These are phyloP conservation scores for Chloroceryle amazona DNA, from an alignment of 2,797 vertebrate species.

Conservation along the genomic window DNA sequence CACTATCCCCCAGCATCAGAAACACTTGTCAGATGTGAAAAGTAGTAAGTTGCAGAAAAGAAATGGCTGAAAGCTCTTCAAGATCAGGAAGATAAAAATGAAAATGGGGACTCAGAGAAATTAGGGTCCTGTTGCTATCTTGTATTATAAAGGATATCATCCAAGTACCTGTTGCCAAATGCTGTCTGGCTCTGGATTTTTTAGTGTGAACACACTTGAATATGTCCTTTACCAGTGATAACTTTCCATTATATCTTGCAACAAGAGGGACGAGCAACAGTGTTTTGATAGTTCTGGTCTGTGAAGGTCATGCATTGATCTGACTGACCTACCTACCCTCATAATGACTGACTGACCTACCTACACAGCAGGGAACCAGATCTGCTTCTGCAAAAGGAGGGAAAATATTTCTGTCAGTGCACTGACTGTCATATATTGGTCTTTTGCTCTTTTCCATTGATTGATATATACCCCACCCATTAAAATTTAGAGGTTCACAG, in stretches of 20 bases:
- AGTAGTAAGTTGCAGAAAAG: not conserved
- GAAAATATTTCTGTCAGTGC: not conserved
- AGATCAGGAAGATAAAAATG: not conserved
- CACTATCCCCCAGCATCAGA: not conserved
- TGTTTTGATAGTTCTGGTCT: not conserved
- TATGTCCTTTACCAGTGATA: not conserved
- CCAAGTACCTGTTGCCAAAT: not conserved
- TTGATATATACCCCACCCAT: not conserved
- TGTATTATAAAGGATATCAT: not conserved
- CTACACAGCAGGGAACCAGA: not conserved
- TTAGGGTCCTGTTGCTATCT: not conserved
- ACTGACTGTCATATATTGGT: not conserved
- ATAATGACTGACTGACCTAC: no score
- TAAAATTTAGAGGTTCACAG: not conserved
- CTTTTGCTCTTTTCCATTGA: not conserved
- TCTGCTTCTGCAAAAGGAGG: not conserved
- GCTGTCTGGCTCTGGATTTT: not conserved
- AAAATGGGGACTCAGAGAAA: not conserved
- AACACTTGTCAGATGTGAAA: not conserved
- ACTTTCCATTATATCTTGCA: not conserved
- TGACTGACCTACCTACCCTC: not conserved
- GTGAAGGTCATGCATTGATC: not conserved
- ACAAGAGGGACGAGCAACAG: not conserved
- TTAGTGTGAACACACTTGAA: not conserved
- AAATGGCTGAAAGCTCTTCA: not conserved